Conservation (phyloP, 2,797 vertebrate species). For the Rhinoraja longicauda region DNA sequence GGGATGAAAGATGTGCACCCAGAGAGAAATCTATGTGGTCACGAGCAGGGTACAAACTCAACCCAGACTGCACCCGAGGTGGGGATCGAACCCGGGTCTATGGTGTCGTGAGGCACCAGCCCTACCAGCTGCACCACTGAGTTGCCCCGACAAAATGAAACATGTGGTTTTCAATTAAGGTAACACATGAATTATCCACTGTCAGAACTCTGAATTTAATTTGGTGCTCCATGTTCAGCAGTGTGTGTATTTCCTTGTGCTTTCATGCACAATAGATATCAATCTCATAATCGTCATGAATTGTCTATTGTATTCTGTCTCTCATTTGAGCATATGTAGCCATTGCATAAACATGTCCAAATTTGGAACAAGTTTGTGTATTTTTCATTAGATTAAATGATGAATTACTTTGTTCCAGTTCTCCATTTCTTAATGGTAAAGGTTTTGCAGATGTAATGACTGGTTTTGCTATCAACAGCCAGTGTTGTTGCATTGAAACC, state of each 20-base stretch:
- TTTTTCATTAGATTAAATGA: not conserved
- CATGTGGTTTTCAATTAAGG: too few species aligned
- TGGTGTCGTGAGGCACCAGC: too few species aligned
- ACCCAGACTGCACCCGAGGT: too few species aligned
- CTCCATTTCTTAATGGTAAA: not conserved
- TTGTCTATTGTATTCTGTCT: too few species aligned
- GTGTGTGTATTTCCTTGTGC: not conserved
- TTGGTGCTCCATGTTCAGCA: not conserved
- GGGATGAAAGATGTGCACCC: too few species aligned
- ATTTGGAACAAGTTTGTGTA: not conserved
- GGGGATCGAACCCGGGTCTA: too few species aligned
- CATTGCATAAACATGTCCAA: not conserved
- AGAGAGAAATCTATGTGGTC: too few species aligned
- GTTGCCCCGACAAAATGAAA: not conserved
- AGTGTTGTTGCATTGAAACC: too few species aligned
- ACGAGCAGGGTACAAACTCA: too few species aligned
- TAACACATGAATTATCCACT: not conserved
- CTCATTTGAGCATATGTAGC: not conserved
- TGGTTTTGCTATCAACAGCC: too few species aligned
- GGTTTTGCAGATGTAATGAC: too few species aligned
- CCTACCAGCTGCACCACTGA: too few species aligned
- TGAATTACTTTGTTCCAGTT: not conserved
- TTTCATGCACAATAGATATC: not conserved
- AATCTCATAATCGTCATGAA: not conserved
- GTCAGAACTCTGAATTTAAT: not conserved